Conservation (phyloP, 2,888 invertebrate species). For the Sepioteuthis lessoniana region DNA sequence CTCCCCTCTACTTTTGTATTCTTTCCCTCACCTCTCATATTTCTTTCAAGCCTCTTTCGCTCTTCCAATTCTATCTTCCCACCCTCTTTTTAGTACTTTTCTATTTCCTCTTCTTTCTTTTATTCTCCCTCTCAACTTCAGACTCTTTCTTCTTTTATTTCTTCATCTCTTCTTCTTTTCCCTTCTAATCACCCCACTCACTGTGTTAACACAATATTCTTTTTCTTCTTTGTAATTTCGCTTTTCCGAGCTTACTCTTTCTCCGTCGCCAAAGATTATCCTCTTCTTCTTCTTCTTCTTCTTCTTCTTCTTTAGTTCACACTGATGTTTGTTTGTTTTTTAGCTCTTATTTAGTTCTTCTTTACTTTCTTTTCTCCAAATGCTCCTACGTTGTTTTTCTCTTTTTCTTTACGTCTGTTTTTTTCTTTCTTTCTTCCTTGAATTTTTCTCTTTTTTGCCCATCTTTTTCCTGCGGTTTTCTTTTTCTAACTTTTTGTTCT, state of each 20-base stretch:
- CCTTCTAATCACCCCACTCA: not conserved
- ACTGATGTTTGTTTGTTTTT: no score
- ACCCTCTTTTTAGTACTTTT: not conserved
- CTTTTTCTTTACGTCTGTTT: no score
- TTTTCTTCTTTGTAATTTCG: not conserved
- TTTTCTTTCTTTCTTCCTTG: no score
- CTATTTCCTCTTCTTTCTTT: not conserved
- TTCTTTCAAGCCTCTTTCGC: not conserved
- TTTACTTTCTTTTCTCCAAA: no score
- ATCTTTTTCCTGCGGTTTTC: no score
- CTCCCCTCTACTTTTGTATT: no score
- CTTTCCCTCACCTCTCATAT: not conserved
- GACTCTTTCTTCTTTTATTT: not conserved
- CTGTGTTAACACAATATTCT: not conserved
- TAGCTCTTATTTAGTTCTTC: not conserved
- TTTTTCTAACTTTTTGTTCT: no score
- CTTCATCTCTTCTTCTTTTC: no score
- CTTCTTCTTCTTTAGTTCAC: not conserved
- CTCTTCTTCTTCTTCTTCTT: not conserved
- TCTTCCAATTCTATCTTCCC: not conserved
- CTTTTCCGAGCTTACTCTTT: not conserved
- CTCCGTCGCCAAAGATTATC: not conserved
- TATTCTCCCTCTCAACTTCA: not conserved
- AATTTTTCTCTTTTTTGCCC: no score
- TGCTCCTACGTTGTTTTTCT: no score